Evolutionary conservation across 2,113 vertebrate genomes (phyloP).

Genomic region (Montifringilla adamsi): DNA sequence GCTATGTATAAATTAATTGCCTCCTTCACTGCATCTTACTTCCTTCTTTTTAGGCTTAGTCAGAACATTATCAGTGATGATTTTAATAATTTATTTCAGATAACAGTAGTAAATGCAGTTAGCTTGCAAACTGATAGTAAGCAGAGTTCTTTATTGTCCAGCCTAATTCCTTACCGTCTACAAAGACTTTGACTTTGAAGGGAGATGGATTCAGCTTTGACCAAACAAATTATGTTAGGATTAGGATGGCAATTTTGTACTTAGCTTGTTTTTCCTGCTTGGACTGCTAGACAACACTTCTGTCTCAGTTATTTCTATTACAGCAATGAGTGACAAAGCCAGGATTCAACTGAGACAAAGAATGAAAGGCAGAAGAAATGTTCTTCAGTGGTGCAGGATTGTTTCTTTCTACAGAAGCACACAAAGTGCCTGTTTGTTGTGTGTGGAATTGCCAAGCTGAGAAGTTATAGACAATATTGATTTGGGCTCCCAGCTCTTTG

Average conservation of each 20-base stretch:
- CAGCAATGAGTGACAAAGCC: slow-evolving; percentile 23
- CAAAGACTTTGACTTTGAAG: background rate
- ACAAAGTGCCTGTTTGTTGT: slow-evolving; percentile 25
- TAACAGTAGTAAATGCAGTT: background rate
- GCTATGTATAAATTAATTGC: background rate
- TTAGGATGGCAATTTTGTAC: background rate
- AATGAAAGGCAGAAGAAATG: slow-evolving; percentile 22
- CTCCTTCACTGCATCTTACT: background rate
- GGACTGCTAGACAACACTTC: background rate
- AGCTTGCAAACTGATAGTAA: background rate
- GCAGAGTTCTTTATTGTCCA: background rate
- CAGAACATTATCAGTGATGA: background rate
- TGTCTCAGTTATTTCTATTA: background rate
- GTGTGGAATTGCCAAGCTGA: background rate
- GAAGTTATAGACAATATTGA: slow-evolving; percentile 50
- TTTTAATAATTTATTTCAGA: background rate
- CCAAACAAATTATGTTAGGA: background rate
- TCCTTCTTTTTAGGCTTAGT: background rate
- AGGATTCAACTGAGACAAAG: slow-evolving; percentile 17
- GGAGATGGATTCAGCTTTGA: background rate
- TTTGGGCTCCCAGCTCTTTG: slow-evolving; percentile 19
- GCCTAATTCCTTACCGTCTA: background rate
- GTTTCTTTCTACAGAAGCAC: slow-evolving; percentile 11
- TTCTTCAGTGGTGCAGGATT: background rate
- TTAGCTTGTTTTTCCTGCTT: background rate